These are phyloP conservation scores for Drosophila kepulauana DNA, from an alignment of 1,140 invertebrate species.

Conservation along the genomic window DNA sequence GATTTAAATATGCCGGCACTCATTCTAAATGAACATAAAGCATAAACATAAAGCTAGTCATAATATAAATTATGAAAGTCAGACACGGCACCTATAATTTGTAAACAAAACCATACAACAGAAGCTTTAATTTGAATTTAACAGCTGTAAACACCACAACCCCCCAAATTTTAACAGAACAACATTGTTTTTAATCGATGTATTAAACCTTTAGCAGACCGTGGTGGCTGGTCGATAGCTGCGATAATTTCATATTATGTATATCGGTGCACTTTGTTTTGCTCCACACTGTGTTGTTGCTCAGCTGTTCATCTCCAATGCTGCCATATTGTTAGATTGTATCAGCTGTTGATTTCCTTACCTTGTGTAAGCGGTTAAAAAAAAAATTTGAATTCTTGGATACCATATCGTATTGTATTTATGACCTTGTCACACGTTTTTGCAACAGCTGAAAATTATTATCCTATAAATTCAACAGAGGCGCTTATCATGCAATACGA, in stretches of 20 bases:
- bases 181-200: constrained; percentile 2
- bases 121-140: constrained; percentile 21
- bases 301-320: neutral
- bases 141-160: neutral
- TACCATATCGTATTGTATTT: neutral
- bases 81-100: neutral
- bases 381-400: neutral
- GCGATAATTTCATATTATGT: neutral
- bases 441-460: constrained; percentile 23
- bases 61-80: too few species aligned
- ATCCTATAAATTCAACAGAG: constrained; percentile 25
- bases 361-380: neutral
- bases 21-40: too few species aligned
- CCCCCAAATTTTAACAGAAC: neutral
- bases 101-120: neutral
- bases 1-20: too few species aligned
- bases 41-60: too few species aligned
- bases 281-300: neutral
- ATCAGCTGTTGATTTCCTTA: neutral
- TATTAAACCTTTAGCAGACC: neutral
- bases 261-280: neutral
- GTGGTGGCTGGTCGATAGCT: neutral
- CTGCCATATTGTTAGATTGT: neutral
- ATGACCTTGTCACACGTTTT: constrained; percentile 32
- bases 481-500: neutral